Conservation (phyloP, 1,140 invertebrate species). For the Brachionus calyciflorus region DNA sequence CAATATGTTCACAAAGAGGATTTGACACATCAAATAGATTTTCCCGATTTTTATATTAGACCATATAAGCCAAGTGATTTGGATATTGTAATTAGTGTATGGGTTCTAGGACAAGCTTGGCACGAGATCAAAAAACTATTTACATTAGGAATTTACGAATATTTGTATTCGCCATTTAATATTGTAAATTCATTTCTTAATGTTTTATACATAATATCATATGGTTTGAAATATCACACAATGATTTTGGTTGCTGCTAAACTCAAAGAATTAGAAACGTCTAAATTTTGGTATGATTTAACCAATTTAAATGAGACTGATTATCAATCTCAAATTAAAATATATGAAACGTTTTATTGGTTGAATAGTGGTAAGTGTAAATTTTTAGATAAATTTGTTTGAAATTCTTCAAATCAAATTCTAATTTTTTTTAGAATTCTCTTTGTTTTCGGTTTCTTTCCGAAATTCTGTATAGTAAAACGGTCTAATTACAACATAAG, state of each 20-base stretch:
- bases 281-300: constrained; percentile 20
- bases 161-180: constrained; percentile 57
- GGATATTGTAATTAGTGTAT: constrained; percentile 35
- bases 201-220: constrained; percentile 56
- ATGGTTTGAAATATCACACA: constrained; percentile 50
- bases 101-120: constrained; percentile 53
- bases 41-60: constrained; percentile 31
- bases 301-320: constrained; percentile 6
- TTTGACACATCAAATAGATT: not conserved
- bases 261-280: not conserved
- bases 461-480: too few species aligned
- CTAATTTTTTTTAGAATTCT: too few species aligned
- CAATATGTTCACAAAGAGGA: not conserved
- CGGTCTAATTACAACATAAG: too few species aligned
- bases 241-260: constrained; percentile 29
- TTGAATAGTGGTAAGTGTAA: constrained; percentile 32
- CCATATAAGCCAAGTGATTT: constrained; percentile 29
- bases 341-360: constrained; percentile 39
- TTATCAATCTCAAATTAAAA: not conserved
- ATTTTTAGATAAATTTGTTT: not conserved
- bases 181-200: constrained; percentile 56
- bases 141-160: constrained; percentile 52
- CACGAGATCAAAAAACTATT: constrained; percentile 57
- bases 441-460: too few species aligned
- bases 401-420: too few species aligned